phyloP scores from a whole-genome alignment of 1,140 invertebrate genomes.

The Drosophila parvula region DNA sequence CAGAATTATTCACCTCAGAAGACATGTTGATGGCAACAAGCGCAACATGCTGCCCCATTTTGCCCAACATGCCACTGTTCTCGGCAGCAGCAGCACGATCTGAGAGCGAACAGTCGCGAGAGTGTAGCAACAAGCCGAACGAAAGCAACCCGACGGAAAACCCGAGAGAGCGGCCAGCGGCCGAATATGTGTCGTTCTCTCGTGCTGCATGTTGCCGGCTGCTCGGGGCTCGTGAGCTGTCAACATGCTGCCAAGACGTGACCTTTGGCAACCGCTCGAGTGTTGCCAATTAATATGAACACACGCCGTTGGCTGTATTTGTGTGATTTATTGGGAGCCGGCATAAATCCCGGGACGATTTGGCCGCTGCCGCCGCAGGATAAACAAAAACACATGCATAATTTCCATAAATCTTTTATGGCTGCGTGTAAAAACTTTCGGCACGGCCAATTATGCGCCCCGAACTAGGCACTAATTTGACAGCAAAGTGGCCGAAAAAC shows the following conservation, averaged over 20 bases:
- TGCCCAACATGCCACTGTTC: background rate
- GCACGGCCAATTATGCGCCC: constrained; percentile 70
- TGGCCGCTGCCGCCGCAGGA: constrained; percentile 30
- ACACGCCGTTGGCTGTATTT: constrained; percentile 31
- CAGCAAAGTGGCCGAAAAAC: constrained; percentile 68
- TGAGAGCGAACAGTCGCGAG: background rate
- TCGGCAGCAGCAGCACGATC: background rate
- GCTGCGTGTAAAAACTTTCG: constrained; percentile 69
- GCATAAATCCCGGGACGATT: constrained; percentile 66
- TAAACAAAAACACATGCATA: constrained; percentile 75
- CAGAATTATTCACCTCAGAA: too few relatives aligned
- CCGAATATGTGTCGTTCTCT: constrained; percentile 1
- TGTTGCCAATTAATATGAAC: constrained; percentile 74
- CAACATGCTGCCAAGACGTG: constrained; percentile 57
- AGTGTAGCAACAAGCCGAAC: background rate
- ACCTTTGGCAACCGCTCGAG: constrained; percentile 72
- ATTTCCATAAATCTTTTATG: constrained; percentile 82
- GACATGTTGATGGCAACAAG: background rate
- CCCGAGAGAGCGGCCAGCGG: background rate
- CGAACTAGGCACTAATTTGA: constrained; percentile 78
- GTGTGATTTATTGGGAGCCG: constrained; percentile 66
- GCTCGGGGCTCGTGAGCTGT: constrained; percentile 9
- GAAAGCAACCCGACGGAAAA: background rate
- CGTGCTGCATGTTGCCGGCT: constrained; percentile 3
- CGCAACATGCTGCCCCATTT: background rate